Evolutionary conservation across 2,888 invertebrate genomes (phyloP).

Genomic region (Drosophila histrio): DNA sequence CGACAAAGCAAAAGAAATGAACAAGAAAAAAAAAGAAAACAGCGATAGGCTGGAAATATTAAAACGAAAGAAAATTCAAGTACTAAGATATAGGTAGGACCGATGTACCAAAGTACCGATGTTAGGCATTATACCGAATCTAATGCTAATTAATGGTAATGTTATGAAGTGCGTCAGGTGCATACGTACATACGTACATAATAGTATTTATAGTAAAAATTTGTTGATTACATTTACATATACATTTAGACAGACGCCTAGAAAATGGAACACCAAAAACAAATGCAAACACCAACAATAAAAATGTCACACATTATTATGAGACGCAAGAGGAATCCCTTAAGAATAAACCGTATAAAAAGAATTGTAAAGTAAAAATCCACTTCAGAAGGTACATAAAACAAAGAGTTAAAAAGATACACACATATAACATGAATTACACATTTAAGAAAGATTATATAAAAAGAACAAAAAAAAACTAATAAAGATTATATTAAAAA

Average conservation of each 20-base stretch:
- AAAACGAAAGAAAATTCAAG: slow-evolving; percentile 31
- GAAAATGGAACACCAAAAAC: slow-evolving; percentile 30
- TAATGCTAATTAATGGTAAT: slow-evolving; percentile 57
- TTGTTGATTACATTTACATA: slow-evolving; percentile 72
- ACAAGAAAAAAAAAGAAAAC: not conserved
- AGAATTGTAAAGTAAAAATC: slow-evolving; percentile 52
- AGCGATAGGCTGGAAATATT: slow-evolving; percentile 29
- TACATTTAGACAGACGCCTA: slow-evolving; percentile 39
- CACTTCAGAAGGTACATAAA: slow-evolving; percentile 64
- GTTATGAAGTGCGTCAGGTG: slow-evolving; percentile 62
- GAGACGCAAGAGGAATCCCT: slow-evolving; percentile 40
- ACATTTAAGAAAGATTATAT: slow-evolving; percentile 78
- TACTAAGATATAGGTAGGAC: slow-evolving; percentile 66
- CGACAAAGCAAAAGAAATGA: not conserved
- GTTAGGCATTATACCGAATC: slow-evolving; percentile 50
- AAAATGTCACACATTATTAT: slow-evolving; percentile 42
- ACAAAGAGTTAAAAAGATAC: slow-evolving; percentile 51
- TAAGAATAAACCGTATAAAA: slow-evolving; percentile 34
- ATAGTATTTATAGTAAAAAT: slow-evolving; percentile 72
- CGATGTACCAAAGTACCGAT: slow-evolving; percentile 39
- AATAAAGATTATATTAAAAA: slow-evolving; percentile 78
- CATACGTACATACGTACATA: slow-evolving; percentile 39
- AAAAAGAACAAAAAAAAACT: slow-evolving; percentile 61
- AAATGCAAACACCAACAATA: slow-evolving; percentile 20
- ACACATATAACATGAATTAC: slow-evolving; percentile 70